Base-by-base conservation (phyloP, 1,140 invertebrate genomes). In the Bombus haemorrhoidalis region DNA sequence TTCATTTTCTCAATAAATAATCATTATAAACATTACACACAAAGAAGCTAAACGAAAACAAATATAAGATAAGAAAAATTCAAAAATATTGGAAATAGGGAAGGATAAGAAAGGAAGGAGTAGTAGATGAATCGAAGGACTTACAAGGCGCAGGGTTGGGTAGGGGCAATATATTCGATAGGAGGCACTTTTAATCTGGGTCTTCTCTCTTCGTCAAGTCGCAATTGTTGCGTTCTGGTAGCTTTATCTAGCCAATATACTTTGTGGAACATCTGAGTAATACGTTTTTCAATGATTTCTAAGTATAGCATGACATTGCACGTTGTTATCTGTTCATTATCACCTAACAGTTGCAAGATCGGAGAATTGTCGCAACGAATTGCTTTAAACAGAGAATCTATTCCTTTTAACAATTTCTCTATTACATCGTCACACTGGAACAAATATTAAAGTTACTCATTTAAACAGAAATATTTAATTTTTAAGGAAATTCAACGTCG, bases 221-320 rank as follows among this genome's bases (percentile, higher is more conserved):
- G 89, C 3, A 91, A 64, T 3, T 91, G 88, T 18, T 88, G 78
- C 12, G 69, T 43, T 37, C 94, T 95, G 6, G 92, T 92, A 0
- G 91, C 91, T 59, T 91, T 94, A 74, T 96, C 96, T 34, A 94
- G 90, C 90, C 95, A 96, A 80, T 96, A 95, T 66, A 96, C 93
- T 86, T 95, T 94, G 86, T 94, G 93, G 66, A 96, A 94, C 93
- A 96, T 95, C n/a, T 96, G 93, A 71, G 93, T 95, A 15, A 96
- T 95, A 13, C 93, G 93, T 90, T 96, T 96, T 86, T 97, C 97
- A 73, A 98, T 96, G 4, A 97, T 96, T 64, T 97, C 97, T 88
- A 98, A 96, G 91, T 97, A 97, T 4, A 98, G 95, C 91, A 97
- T 96, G 0, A 97, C 97, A 92, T 98, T 98, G 82, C 96, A 96